A percentile compares a stretch with the other conserved stretches of the same genome.
Conservation (phyloP, 2,113 vertebrate species). For the Chloroceryle aenea region DNA sequence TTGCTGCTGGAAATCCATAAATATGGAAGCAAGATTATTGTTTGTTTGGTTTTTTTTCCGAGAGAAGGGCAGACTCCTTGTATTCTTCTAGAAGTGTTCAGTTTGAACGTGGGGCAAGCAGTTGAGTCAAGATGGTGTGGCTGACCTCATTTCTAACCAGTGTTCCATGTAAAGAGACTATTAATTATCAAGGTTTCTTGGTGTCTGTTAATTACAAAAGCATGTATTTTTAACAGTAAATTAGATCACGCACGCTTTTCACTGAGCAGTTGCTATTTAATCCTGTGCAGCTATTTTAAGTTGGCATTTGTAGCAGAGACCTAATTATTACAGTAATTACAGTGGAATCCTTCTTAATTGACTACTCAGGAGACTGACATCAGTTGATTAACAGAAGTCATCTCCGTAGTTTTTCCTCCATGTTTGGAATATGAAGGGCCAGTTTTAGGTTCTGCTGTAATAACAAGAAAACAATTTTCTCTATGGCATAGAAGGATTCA, state of each 20-base stretch:
- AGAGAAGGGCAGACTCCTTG: background rate
- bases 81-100: background rate
- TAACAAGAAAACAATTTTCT: background rate
- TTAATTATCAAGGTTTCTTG: background rate
- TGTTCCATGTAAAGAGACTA: background rate
- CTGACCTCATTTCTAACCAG: background rate
- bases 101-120: background rate
- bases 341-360: background rate
- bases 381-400: background rate
- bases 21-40: background rate
- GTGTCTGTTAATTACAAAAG: background rate
- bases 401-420: background rate
- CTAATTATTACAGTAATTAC: constrained; percentile 20
- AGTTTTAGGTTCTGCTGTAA: background rate
- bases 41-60: background rate
- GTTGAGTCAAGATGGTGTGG: accelerated
- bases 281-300: background rate
- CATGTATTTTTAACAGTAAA: background rate
- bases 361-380: background rate
- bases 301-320: background rate
- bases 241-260: background rate
- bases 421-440: background rate
- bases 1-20: background rate
- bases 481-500: accelerated
- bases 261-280: background rate